Percentiles rank a stretch among this genome's conserved stretches.
Evolutionary conservation across 2,113 vertebrate species (phyloP).

Genomic region (Pomatostomus ruficeps): DNA sequence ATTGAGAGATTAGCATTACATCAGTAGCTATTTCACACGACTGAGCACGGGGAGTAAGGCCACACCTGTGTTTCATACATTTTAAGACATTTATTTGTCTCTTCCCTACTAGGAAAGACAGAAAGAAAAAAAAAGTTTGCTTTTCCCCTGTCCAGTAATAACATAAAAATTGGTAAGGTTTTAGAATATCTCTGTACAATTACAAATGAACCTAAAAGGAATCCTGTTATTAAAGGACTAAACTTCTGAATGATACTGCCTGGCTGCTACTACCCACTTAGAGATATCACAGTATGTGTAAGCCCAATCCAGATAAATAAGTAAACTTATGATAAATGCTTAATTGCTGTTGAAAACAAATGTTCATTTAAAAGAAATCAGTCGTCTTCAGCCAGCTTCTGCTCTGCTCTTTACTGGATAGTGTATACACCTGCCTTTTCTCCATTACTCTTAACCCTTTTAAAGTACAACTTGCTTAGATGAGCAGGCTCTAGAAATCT

Average conservation of each 20-base stretch:
- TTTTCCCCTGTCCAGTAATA: not conserved
- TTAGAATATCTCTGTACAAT: not conserved
- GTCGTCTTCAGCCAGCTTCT: not conserved
- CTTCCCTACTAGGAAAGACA: not conserved
- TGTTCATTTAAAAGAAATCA: fast-evolving
- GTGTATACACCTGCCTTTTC: not conserved
- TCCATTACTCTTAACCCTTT: not conserved
- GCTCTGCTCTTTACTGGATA: not conserved
- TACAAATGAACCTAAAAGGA: not conserved
- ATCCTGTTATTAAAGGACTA: not conserved
- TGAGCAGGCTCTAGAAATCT: not conserved
- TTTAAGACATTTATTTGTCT: not conserved
- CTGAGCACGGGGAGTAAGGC: not conserved
- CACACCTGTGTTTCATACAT: not conserved
- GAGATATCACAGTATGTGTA: not conserved
- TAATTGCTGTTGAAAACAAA: not conserved
- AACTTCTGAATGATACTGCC: not conserved
- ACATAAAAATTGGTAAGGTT: not conserved
- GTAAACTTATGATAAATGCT: not conserved
- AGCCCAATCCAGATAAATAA: not conserved
- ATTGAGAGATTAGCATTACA: not conserved
- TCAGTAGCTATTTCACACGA: not conserved
- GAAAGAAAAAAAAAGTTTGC: not conserved
- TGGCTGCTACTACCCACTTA: not conserved
- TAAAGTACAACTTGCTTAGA: not conserved